These are phyloP conservation scores for Poeciliopsis occidentalis DNA, from an alignment of 2,113 vertebrate species.

Conservation along the genomic window DNA sequence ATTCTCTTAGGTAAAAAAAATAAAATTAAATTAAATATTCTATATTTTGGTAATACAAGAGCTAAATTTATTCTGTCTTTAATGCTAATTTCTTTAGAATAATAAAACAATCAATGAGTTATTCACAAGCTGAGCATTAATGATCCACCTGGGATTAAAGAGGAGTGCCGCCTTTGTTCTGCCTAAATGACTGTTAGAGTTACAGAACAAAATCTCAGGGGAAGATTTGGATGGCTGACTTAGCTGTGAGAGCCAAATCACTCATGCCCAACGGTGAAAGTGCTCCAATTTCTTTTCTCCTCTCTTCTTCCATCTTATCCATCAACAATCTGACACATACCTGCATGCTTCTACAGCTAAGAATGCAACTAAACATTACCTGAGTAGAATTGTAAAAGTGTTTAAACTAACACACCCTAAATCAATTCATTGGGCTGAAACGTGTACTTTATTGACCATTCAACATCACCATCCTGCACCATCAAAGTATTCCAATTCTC, in stretches of 20 bases:
- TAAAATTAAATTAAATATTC: no score
- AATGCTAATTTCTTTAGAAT: background rate
- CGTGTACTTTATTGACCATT: background rate
- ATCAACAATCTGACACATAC: constrained; percentile 9
- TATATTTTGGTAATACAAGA: no score
- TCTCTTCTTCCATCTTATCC: constrained; percentile 8
- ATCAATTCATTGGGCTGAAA: no score
- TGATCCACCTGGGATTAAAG: constrained; percentile 20
- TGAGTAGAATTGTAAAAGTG: background rate
- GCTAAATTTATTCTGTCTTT: background rate
- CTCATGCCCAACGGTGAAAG: constrained; percentile 12
- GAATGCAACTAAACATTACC: constrained; percentile 4
- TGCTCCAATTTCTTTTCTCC: constrained; percentile 13
- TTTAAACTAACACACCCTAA: no score
- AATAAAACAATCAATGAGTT: background rate
- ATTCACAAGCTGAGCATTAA: constrained; percentile 22
- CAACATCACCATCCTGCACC: no score
- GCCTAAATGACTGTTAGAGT: constrained; percentile 22
- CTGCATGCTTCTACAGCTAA: constrained; percentile 10
- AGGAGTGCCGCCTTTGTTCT: constrained; percentile 23
- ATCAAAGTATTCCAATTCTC: background rate
- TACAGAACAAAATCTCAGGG: constrained; percentile 7
- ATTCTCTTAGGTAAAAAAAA: background rate
- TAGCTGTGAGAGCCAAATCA: background rate
- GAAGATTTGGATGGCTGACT: constrained; percentile 9